Conservation (phyloP, 2,797 vertebrate species). For the Naso thynnoides region DNA sequence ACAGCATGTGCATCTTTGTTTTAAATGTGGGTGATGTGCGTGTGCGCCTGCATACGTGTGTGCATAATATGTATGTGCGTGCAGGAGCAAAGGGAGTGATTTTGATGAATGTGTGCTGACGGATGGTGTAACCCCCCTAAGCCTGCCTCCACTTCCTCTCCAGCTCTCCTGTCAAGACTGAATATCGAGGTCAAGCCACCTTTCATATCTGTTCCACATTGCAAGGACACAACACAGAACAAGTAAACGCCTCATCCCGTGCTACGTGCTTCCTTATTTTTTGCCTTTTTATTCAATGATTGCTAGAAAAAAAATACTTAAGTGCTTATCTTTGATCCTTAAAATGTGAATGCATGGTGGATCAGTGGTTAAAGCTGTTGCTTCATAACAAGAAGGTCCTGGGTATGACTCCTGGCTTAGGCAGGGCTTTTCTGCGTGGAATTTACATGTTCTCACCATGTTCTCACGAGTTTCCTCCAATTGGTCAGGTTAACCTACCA, state of each 20-base stretch:
- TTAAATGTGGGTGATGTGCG: conserved; percentile 4
- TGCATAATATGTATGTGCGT: conserved; percentile 6
- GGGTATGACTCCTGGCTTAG: too few species aligned
- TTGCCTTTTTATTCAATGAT: not conserved
- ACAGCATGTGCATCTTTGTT: conserved; percentile 12
- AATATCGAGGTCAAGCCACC: conserved; percentile 78
- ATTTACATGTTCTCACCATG: too few species aligned
- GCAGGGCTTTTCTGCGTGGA: too few species aligned
- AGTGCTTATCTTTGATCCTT: not conserved
- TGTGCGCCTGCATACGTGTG: conserved; percentile 16
- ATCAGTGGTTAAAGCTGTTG: too few species aligned
- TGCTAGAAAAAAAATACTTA: not conserved
- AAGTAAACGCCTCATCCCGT: conserved; percentile 21
- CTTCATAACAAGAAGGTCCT: too few species aligned
- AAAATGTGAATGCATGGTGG: too few species aligned
- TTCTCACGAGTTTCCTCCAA: too few species aligned
- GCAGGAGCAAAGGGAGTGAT: conserved; percentile 38
- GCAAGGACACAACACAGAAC: conserved; percentile 52
- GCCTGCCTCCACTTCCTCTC: conserved; percentile 66
- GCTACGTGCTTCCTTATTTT: conserved; percentile 18
- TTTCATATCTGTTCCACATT: conserved; percentile 64
- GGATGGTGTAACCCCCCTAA: conserved; percentile 74
- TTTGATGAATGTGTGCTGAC: conserved; percentile 82
- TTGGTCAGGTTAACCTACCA: too few species aligned
- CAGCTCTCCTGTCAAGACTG: conserved; percentile 68